Percentiles rank a stretch among this genome's conserved stretches.
phyloP scores from a whole-genome alignment of 2,888 invertebrate species.

The Embidobia sp. region DNA sequence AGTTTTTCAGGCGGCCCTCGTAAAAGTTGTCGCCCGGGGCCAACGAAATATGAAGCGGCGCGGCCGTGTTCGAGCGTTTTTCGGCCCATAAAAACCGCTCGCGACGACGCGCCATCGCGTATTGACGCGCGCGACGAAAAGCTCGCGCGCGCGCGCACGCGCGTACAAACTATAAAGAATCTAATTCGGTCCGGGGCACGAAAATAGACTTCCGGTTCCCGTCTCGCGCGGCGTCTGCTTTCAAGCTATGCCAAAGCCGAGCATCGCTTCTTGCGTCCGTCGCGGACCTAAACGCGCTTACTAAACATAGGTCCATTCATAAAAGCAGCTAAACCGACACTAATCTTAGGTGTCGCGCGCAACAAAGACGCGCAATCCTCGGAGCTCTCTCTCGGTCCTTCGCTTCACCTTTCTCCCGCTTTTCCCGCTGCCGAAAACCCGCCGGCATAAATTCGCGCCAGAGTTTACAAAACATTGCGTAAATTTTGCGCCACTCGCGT shows the following conservation, averaged over 20 bases:
- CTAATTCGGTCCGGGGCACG: constrained; percentile 79
- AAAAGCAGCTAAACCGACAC: constrained; percentile 67
- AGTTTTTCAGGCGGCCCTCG: constrained; percentile 24
- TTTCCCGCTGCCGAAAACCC: background rate
- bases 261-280: constrained; percentile 43
- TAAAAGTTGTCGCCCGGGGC: constrained; percentile 27
- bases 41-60: constrained; percentile 19
- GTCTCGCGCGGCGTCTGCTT: constrained; percentile 79
- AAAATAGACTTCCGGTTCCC: constrained; percentile 82
- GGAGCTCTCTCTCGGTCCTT: background rate
- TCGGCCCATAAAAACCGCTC: constrained; percentile 19
- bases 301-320: constrained; percentile 75
- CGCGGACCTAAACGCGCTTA: constrained; percentile 67
- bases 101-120: constrained; percentile 35
- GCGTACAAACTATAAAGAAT: constrained; percentile 79
- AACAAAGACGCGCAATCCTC: background rate
- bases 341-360: constrained; percentile 65
- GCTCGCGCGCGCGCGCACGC: constrained; percentile 49
- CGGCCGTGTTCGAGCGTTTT: constrained; percentile 30
- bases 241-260: constrained; percentile 76
- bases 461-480: constrained; percentile 25
- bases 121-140: constrained; percentile 60
- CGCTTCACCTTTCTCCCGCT: background rate
- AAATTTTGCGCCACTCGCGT: constrained; percentile 23
- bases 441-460: constrained; percentile 1